Conservation (phyloP, 2,797 vertebrate genomes). For the Pristis pectinata region DNA sequence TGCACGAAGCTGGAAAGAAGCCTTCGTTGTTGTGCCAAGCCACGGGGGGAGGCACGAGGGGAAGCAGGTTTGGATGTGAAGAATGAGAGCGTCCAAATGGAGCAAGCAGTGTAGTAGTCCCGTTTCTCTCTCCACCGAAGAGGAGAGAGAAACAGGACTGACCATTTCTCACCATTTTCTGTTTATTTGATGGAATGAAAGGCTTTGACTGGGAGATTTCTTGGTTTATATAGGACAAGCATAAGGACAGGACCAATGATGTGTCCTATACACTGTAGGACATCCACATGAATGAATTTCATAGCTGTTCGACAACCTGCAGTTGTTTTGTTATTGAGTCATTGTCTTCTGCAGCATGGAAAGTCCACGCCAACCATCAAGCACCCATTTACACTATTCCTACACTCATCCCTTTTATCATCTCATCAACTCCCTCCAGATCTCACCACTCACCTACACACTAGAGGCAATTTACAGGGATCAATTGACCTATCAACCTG, state of each 20-base stretch:
- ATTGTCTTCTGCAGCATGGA: no score
- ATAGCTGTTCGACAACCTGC: background rate
- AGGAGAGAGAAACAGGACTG: no score
- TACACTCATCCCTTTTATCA: no score
- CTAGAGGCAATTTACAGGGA: no score
- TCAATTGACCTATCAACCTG: no score
- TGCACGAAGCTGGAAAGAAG: background rate
- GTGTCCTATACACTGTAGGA: background rate
- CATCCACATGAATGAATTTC: background rate
- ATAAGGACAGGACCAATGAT: background rate
- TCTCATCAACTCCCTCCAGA: no score
- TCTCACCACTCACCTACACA: no score
- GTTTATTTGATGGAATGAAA: no score
- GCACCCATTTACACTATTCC: no score
- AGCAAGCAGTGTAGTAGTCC: background rate
- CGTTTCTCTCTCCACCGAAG: no score
- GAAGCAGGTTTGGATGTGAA: background rate
- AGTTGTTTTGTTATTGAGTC: background rate
- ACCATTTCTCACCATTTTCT: no score
- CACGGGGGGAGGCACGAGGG: background rate
- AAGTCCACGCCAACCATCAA: no score
- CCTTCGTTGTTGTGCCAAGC: background rate
- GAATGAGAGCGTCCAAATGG: background rate
- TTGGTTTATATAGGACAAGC: background rate
- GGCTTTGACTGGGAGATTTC: background rate